Conservation (phyloP, 1,140 invertebrate genomes). For the Paramacrobiotus metropolitanus region DNA sequence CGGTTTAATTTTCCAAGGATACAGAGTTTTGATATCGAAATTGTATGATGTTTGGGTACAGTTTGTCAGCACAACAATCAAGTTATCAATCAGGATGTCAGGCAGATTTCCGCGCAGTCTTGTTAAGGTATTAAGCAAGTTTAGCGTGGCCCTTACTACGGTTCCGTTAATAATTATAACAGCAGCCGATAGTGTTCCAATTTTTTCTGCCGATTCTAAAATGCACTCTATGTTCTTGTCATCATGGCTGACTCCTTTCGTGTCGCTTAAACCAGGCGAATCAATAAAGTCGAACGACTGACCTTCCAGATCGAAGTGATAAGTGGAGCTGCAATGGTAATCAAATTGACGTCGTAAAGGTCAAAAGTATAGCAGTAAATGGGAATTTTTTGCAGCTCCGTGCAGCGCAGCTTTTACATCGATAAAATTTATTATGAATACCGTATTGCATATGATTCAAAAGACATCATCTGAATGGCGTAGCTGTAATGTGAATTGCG, state of each 20-base stretch:
- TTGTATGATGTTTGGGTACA: not conserved
- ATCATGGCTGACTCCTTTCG: not conserved
- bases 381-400: too few species aligned
- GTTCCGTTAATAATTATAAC: not conserved
- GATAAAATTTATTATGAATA: too few species aligned
- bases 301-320: too few species aligned
- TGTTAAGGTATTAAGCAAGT: not conserved
- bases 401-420: too few species aligned
- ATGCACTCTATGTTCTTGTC: not conserved
- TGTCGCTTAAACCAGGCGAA: not conserved
- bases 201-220: not conserved
- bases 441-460: too few species aligned
- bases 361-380: too few species aligned
- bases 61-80: not conserved
- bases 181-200: not conserved
- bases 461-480: too few species aligned
- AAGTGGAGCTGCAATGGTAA: too few species aligned
- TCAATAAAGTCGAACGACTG: too few species aligned
- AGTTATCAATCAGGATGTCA: not conserved
- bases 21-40: not conserved
- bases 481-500: too few species aligned
- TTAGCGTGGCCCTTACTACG: not conserved
- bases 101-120: not conserved
- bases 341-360: too few species aligned
- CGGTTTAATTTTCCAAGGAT: not conserved